Evolutionary conservation across 2,113 vertebrate genomes (phyloP), one percentile per base, ranked within the genome.

Genomic region (Caloenas nicobarica): DNA sequence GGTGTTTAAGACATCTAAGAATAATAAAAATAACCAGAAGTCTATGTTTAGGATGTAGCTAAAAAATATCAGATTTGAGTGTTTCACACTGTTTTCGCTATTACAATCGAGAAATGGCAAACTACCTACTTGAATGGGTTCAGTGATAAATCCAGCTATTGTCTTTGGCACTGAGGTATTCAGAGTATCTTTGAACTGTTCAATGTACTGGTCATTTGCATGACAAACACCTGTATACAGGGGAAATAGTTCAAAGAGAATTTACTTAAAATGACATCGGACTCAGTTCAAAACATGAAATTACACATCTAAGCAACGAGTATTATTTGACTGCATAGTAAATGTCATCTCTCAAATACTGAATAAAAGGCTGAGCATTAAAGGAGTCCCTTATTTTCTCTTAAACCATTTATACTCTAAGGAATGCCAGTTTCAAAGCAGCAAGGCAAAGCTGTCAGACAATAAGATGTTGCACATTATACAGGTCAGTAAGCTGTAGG

Each of bases 111-210:
- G n/a, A 90, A 72, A 74, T 9, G 5, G 25, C 19, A 69, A 86
- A 36, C 24, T 42, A 97, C 98, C 51, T 93, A 99, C 99, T 98
- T 99, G 99, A 95, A 99, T 99, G 13, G 99, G 98, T 92, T 99
- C 99, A 62, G 97, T 98, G 42, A 99, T 99, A 97, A 99, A 99
- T 81, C 98, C 99, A 85, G 99, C 99, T 29, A 99, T 97, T 53
- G 83, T 97, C 81, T 95, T 98, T 53, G 99, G 96, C 46, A 99
- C 98, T 6, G 97, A 97, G 4, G 99, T 99, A 31, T 66, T 97
- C 73, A 99, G 98, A 5, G 98, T 98, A 7, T 99, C 99, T 97
- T 98, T 98, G 81, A 99, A 98, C 92, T 99, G 98, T 38, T 97
- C 98, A 13, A 99, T 97, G 83, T 99, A 99, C 18, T 97, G 97